phyloP scores from a whole-genome alignment of 2,113 vertebrate species.

The Gracilinanus agilis region DNA sequence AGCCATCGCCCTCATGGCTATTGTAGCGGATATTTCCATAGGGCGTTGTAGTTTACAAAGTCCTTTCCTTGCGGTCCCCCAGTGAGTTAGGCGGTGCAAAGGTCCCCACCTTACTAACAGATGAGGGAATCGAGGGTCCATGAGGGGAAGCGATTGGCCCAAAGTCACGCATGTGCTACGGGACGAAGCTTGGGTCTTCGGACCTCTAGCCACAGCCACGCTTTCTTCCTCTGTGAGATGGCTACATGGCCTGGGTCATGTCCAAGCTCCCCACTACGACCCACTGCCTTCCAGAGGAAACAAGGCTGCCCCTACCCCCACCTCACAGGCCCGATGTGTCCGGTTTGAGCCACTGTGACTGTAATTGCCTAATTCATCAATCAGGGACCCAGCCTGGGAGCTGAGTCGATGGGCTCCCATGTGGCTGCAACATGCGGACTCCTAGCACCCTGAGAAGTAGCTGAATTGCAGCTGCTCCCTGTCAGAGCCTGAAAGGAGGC shows the following conservation, averaged over 20 bases:
- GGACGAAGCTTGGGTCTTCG: not conserved
- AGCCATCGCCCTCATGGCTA: not conserved
- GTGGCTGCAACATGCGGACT: not conserved
- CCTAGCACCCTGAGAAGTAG: not conserved
- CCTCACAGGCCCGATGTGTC: not conserved
- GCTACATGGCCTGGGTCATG: not conserved
- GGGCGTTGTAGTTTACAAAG: not conserved
- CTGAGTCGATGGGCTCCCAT: not conserved
- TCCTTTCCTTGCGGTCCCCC: not conserved
- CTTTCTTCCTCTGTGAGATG: not conserved
- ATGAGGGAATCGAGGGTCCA: conserved; percentile 34
- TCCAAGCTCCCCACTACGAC: not conserved
- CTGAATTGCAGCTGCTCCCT: not conserved
- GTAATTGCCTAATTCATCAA: not conserved
- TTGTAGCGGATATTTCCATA: not conserved
- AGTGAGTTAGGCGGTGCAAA: not conserved
- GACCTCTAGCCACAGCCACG: not conserved
- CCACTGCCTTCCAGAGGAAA: not conserved
- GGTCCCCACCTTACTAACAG: not conserved
- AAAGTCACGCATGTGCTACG: not conserved
- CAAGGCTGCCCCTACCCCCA: not conserved
- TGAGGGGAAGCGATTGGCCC: conserved; percentile 29
- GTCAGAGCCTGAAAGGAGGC: too few relatives aligned
- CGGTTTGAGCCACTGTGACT: not conserved
- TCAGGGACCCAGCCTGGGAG: not conserved